Percentiles rank a stretch among this genome's conserved stretches.
Conservation (phyloP, 2,113 vertebrate genomes). For the Plecturocebus donacophilus region DNA sequence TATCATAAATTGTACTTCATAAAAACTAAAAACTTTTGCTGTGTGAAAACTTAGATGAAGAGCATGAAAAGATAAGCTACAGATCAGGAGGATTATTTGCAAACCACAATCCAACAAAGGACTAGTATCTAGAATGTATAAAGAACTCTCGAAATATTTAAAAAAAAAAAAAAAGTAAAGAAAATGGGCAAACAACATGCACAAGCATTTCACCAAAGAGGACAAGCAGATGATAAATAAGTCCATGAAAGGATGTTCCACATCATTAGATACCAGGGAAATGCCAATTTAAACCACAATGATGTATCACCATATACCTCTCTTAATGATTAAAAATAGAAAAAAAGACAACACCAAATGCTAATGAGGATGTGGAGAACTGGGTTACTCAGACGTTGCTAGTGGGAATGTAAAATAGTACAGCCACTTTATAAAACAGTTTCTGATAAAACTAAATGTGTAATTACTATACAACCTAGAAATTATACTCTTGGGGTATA, state of each 20-base stretch:
- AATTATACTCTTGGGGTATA: background rate
- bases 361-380: background rate
- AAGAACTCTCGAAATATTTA: conserved; percentile 5
- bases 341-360: background rate
- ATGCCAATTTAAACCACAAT: background rate
- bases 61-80: background rate
- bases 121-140: background rate
- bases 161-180: background rate
- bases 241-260: background rate
- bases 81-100: background rate
- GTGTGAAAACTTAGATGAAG: background rate
- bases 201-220: background rate
- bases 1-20: background rate
- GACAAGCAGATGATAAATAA: background rate
- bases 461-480: background rate
- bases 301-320: background rate
- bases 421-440: background rate
- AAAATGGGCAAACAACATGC: background rate
- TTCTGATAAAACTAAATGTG: background rate
- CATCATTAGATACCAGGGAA: background rate
- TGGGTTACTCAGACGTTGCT: background rate
- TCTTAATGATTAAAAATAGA: conserved; percentile 22
- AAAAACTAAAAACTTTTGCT: conserved; percentile 35
- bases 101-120: background rate
- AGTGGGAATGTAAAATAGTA: background rate